phyloP scores from a whole-genome alignment of 2,113 vertebrate genomes.

The Propithecus coquereli region DNA sequence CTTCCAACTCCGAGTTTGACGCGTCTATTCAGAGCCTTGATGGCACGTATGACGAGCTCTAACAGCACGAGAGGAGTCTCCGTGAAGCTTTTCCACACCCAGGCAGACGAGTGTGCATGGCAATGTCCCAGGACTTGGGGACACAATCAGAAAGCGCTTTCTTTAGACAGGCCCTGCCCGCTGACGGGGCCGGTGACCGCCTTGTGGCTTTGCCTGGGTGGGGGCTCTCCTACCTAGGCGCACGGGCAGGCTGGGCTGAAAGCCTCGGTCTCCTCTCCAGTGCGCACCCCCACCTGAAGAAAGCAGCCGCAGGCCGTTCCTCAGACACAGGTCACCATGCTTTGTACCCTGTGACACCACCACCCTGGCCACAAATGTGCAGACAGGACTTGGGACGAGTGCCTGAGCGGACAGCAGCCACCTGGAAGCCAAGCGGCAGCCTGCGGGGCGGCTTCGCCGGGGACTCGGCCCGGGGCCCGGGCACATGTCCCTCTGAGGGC shows the following conservation, averaged over 20 bases:
- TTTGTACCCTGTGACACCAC: constrained; percentile 41
- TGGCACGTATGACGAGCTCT: not conserved
- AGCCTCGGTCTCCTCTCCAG: not conserved
- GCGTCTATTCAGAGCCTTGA: not conserved
- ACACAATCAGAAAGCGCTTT: not conserved
- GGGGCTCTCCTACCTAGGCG: not conserved
- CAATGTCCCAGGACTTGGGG: not conserved
- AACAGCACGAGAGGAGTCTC: no score
- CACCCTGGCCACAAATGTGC: not conserved
- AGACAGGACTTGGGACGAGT: not conserved
- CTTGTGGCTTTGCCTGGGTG: fast-evolving
- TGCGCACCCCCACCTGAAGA: not conserved
- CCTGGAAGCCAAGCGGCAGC: not conserved
- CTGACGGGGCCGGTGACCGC: fast-evolving
- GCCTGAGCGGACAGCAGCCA: not conserved
- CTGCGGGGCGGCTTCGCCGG: not conserved
- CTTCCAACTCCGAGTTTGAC: not conserved
- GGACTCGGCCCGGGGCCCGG: not conserved
- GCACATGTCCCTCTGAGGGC: not conserved
- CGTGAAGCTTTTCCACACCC: not conserved
- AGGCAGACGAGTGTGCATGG: not conserved
- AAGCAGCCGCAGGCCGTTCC: no score
- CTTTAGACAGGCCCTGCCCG: not conserved
- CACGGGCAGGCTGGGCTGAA: not conserved
- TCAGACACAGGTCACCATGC: not conserved